phyloP scores from a whole-genome alignment of 1,140 invertebrate genomes.

The Euwallacea fornicatus region DNA sequence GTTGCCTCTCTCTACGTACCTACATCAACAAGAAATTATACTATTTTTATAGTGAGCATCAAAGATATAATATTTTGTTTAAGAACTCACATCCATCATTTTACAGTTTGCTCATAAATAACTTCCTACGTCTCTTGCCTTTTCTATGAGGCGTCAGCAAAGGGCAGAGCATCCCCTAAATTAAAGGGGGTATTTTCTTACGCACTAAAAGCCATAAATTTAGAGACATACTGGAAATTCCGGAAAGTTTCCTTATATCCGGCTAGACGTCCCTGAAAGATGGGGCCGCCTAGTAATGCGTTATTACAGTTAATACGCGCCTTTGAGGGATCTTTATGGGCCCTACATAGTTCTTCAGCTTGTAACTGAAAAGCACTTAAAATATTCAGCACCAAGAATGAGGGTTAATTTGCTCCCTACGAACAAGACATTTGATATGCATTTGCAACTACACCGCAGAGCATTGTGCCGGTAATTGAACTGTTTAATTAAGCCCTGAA shows the following conservation, averaged over 20 bases:
- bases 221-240: conserved; percentile 27
- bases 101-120: too few species aligned
- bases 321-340: background rate
- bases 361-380: too few species aligned
- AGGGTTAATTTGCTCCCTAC: too few species aligned
- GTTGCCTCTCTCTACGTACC: background rate
- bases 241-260: conserved; percentile 31
- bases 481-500: too few species aligned
- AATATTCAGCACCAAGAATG: too few species aligned
- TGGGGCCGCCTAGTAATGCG: conserved; percentile 14
- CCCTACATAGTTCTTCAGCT: too few species aligned
- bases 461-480: too few species aligned
- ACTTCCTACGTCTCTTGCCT: too few species aligned
- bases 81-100: too few species aligned
- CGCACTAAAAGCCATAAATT: conserved; percentile 30
- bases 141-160: background rate
- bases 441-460: too few species aligned
- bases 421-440: too few species aligned
- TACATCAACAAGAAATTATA: background rate
- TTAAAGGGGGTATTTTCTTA: conserved; percentile 29
- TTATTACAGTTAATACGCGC: conserved; percentile 25
- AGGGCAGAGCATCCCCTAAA: conserved; percentile 12
- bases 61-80: too few species aligned
- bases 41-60: background rate
- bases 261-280: conserved; percentile 9